A percentile compares a stretch with the other conserved stretches of the same genome.
Evolutionary conservation across 2,797 vertebrate species (phyloP).

Genomic region (Catamblyrhynchus diadema): DNA sequence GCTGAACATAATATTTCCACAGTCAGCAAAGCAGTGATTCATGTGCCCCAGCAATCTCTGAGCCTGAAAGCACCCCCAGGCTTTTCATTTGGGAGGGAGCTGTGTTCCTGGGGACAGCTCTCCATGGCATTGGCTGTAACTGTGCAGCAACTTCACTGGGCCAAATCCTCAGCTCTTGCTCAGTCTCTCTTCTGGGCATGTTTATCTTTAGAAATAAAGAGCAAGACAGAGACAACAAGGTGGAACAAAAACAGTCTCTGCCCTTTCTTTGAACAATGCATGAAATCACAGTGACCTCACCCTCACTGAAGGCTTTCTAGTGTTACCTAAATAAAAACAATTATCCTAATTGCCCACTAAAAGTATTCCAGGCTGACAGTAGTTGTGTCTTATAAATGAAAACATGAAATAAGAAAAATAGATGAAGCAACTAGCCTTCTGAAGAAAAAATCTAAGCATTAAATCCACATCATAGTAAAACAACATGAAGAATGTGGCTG

Average conservation of each 20-base stretch:
- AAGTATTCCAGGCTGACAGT: background rate
- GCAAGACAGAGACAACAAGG: background rate
- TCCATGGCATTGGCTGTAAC: background rate
- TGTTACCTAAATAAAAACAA: background rate
- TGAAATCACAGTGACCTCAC: background rate
- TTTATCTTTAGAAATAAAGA: background rate
- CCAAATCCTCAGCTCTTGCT: background rate
- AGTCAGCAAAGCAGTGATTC: background rate
- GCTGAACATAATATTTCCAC: accelerated
- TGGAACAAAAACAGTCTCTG: background rate
- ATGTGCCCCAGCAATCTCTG: background rate
- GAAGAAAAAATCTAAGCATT: background rate
- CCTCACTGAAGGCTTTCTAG: background rate
- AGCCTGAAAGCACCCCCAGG: background rate
- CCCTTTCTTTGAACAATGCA: background rate
- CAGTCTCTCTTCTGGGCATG: background rate
- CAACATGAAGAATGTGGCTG: background rate
- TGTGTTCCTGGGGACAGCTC: accelerated
- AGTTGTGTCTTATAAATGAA: background rate
- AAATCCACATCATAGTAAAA: background rate
- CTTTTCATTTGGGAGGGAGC: background rate
- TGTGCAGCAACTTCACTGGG: background rate
- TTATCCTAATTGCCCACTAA: background rate
- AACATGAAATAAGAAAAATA: background rate
- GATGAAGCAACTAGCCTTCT: background rate